Percentiles rank a stretch among this genome's conserved stretches.
Conservation (phyloP, 2,888 invertebrate genomes). For the Hydropsyche betteni region DNA sequence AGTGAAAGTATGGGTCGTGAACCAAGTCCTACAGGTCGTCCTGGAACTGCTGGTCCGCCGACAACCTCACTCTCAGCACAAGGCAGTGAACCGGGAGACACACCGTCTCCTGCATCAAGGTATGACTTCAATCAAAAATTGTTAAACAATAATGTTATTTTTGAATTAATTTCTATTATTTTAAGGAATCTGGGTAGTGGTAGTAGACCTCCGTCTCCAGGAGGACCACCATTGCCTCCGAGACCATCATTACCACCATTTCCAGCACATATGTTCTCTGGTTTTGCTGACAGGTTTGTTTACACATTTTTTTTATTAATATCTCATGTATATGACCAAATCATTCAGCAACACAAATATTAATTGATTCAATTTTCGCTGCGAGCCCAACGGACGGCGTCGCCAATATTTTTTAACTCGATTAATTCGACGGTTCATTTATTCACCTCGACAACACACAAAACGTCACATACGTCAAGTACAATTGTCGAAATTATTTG, state of each 20-base stretch:
- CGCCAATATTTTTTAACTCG: too few species aligned
- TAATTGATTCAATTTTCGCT: too few species aligned
- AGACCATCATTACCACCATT: constrained; percentile 69
- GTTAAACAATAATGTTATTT: background rate
- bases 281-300: constrained; percentile 58
- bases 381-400: too few species aligned
- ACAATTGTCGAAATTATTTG: constrained; percentile 30
- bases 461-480: background rate
- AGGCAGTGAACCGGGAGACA: constrained; percentile 58
- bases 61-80: constrained; percentile 63
- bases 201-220: constrained; percentile 62
- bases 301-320: too few species aligned
- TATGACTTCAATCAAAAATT: constrained; percentile 46
- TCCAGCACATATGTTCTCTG: constrained; percentile 74
- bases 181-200: constrained; percentile 59
- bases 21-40: constrained; percentile 58
- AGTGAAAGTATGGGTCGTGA: constrained; percentile 52
- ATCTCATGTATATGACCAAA: background rate
- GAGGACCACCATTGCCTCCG: constrained; percentile 69
- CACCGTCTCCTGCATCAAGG: constrained; percentile 60
- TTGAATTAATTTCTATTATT: constrained; percentile 43
- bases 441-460: background rate
- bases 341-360: too few species aligned
- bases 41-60: constrained; percentile 59
- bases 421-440: too few species aligned